Evolutionary conservation across 2,113 vertebrate genomes (phyloP).

Genomic region (Paralichthys olivaceus): DNA sequence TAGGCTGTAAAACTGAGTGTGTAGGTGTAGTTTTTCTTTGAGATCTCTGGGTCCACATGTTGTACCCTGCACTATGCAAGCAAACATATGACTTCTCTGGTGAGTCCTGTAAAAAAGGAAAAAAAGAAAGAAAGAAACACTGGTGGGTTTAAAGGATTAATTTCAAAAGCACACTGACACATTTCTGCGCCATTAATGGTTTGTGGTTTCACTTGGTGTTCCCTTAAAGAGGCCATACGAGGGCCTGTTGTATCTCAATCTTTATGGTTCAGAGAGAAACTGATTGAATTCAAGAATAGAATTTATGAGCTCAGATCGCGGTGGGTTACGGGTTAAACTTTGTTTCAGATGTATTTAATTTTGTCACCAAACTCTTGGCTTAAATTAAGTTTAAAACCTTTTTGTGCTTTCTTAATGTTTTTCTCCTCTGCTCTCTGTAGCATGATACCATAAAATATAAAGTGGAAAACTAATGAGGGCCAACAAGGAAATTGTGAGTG

Average conservation of each 20-base stretch:
- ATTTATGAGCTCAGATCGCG: slow-evolving; percentile 49
- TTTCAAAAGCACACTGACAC: slow-evolving; percentile 80
- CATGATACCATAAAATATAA: slow-evolving; percentile 22
- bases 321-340: slow-evolving; percentile 25
- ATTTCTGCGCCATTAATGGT: slow-evolving; percentile 71
- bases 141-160: slow-evolving; percentile 72
- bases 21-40: slow-evolving; percentile 63
- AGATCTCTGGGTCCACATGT: slow-evolving; percentile 76
- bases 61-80: slow-evolving; percentile 58
- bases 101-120: slow-evolving; percentile 55
- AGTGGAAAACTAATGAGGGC: slow-evolving; percentile 48
- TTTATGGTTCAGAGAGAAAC: slow-evolving; percentile 56
- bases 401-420: background rate
- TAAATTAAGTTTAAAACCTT: slow-evolving; percentile 20
- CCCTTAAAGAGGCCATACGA: slow-evolving; percentile 58
- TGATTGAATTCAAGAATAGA: slow-evolving; percentile 60
- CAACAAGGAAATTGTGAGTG: slow-evolving; percentile 40
- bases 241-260: slow-evolving; percentile 61
- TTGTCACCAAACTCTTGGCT: slow-evolving; percentile 8
- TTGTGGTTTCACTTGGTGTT: slow-evolving; percentile 72
- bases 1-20: slow-evolving; percentile 45
- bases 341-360: slow-evolving; percentile 37
- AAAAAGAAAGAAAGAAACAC: slow-evolving; percentile 52
- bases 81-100: slow-evolving; percentile 62
- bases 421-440: slow-evolving; percentile 17